These are phyloP conservation scores for Leptodactylus fallax DNA, from an alignment of 2,797 vertebrate genomes.

Conservation along the genomic window DNA sequence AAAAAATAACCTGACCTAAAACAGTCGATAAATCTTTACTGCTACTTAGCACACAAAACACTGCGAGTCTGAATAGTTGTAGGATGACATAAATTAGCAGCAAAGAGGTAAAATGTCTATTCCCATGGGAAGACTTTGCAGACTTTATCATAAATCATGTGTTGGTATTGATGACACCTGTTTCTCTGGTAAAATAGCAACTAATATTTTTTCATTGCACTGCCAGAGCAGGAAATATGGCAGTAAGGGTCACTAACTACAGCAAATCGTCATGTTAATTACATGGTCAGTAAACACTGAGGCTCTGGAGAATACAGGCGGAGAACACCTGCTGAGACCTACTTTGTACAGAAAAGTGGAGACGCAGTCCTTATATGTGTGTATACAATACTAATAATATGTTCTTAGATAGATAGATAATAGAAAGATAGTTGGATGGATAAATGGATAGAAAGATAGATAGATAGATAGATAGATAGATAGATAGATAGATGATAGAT, in stretches of 20 bases:
- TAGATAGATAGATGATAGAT: too few species aligned
- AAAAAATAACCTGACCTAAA: conserved; percentile 65
- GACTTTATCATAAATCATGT: conserved; percentile 79
- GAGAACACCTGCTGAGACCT: background rate
- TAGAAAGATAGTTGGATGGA: too few species aligned
- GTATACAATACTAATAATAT: background rate
- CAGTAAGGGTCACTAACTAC: conserved; percentile 87
- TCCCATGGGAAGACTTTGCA: conserved; percentile 80
- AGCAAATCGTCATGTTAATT: conserved; percentile 92
- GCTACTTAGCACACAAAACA: conserved; percentile 73
- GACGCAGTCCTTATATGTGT: too few species aligned
- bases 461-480: background rate
- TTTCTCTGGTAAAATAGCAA: conserved; percentile 80
- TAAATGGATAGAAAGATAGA: too few species aligned
- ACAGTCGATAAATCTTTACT: conserved; percentile 79
- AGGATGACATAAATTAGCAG: conserved; percentile 78
- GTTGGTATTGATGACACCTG: conserved; percentile 84
- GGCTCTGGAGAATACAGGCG: conserved; percentile 67
- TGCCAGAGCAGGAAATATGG: conserved; percentile 80
- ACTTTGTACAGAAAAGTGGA: background rate
- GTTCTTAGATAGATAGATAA: background rate
- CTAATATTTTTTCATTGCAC: conserved; percentile 75
- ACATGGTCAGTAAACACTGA: conserved; percentile 94
- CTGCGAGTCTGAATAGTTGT: conserved; percentile 83
- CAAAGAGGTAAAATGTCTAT: conserved; percentile 77